These are phyloP conservation scores for Brassicogethes aeneus DNA, from an alignment of 2,888 invertebrate species.

Conservation along the genomic window DNA sequence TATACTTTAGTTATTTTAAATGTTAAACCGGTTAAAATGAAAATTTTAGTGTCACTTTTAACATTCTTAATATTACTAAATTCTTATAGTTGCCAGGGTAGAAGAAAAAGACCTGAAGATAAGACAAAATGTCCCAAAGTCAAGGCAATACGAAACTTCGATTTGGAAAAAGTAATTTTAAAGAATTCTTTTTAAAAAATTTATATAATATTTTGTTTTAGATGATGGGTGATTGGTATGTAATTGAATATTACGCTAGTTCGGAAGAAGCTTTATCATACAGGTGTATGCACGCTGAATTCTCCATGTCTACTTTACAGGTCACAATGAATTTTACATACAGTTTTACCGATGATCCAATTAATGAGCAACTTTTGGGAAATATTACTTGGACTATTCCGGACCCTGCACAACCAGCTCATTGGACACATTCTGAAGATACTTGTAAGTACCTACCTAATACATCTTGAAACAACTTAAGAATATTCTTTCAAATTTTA, in stretches of 20 bases:
- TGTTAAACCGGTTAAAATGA: too few relatives aligned
- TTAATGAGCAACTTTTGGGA: conserved; percentile 68
- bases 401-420: conserved; percentile 62
- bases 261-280: conserved; percentile 80
- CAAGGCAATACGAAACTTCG: conserved; percentile 69
- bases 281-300: conserved; percentile 74
- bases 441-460: conserved; percentile 68
- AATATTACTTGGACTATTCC: conserved; percentile 83
- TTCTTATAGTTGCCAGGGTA: too few relatives aligned
- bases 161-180: conserved; percentile 55
- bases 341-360: conserved; percentile 75
- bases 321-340: conserved; percentile 87
- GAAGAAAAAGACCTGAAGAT: conserved; percentile 47
- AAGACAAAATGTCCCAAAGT: conserved; percentile 67
- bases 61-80: too few relatives aligned
- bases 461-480: not conserved
- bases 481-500: too few relatives aligned
- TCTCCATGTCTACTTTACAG: conserved; percentile 47
- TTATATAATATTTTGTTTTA: conserved; percentile 28
- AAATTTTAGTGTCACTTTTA: too few relatives aligned
- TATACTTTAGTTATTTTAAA: too few relatives aligned
- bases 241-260: conserved; percentile 82
- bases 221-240: conserved; percentile 78
- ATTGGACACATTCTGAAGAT: conserved; percentile 81
- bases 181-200: conserved; percentile 1